These are phyloP conservation scores for Bhutanitis thaidina DNA, from an alignment of 2,888 invertebrate species.

Conservation along the genomic window DNA sequence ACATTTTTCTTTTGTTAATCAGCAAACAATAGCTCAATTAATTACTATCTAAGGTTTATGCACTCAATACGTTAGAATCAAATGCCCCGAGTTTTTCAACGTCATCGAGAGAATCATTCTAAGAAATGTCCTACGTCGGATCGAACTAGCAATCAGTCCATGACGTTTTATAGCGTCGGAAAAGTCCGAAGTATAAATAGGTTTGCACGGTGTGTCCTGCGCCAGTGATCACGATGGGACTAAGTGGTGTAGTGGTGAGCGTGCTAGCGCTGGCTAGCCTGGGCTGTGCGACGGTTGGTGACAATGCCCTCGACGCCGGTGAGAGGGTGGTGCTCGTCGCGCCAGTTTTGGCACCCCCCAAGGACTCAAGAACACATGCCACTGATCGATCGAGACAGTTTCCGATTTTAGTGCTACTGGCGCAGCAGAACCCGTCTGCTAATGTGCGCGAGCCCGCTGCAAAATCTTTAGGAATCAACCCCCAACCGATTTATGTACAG, in stretches of 20 bases:
- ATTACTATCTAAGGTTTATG: slow-evolving; percentile 7
- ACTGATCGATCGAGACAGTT: slow-evolving; percentile 64
- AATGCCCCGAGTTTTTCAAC: slow-evolving; percentile 28
- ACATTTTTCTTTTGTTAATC: slow-evolving; percentile 14
- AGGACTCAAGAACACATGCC: slow-evolving; percentile 52
- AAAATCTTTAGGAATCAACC: slow-evolving; percentile 51
- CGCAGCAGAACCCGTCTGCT: slow-evolving; percentile 40
- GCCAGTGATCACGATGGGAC: slow-evolving; percentile 69
- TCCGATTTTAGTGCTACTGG: slow-evolving; percentile 60
- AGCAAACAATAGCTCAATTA: slow-evolving; percentile 19
- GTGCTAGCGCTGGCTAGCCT: slow-evolving; percentile 48
- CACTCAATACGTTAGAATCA: neutral
- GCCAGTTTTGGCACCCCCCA: slow-evolving; percentile 66
- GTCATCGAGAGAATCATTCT: slow-evolving; percentile 50
- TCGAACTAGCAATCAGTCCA: slow-evolving; percentile 23
- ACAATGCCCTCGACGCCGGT: slow-evolving; percentile 55
- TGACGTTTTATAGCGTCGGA: slow-evolving; percentile 53
- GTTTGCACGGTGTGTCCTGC: slow-evolving; percentile 55
- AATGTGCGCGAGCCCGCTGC: slow-evolving; percentile 47
- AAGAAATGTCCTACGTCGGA: slow-evolving; percentile 38
- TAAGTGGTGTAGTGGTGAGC: slow-evolving; percentile 50
- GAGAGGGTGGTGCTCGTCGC: slow-evolving; percentile 61
- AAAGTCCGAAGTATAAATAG: slow-evolving; percentile 70
- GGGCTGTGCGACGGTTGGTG: slow-evolving; percentile 49
- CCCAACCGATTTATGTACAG: slow-evolving; percentile 64